Evolutionary conservation across 1,140 invertebrate genomes (phyloP), one percentile per base, ranked within the genome.

Genomic region (Drosophila parvula): DNA sequence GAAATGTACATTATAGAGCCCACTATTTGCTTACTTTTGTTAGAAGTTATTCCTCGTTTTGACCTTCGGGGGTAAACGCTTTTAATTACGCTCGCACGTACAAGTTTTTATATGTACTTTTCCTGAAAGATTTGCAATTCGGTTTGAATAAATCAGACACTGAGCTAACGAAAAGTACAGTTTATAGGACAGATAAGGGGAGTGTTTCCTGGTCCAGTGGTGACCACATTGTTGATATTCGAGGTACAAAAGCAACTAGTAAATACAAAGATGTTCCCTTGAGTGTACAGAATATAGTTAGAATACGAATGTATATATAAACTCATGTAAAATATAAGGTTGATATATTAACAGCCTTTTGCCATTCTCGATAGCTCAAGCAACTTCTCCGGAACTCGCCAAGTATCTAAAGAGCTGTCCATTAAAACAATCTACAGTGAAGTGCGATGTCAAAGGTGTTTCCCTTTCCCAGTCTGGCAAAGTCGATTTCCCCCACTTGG

Each of bases 401-500:
- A 34, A 45, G 30, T 27, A 68, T 78, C 40, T 22, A 22, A 56
- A 83, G 62, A 47, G 63, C 59, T 68, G 69, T 81, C 59, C 69
- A 83, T 83, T 82, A 70, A 79, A 50, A 69, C 76, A 65, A 79
- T 82, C 63, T 38, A 68, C 63, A 74, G 58, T 56, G 55, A 78
- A 81, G 60, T 78, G 60, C 60, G 36, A 40, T 40, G 53, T 18
- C 56, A 27, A 60, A 30, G 53, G 55, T 38, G 12, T 22, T 65
- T 30, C n/a, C 32, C 32, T 11, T 11, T 30, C 28, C 30, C 32
- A 30, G 28, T 56, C 48, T 38, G 51, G 22, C 48, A 36, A 32
- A 76, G 78, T 73, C 76, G 43, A 64, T 71, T 70, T 67, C 51
- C 58, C 73, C 58, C 73, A 61, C 48, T 78, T 61, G 63, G 73